Conservation (phyloP, 1,140 invertebrate species). For the Pararge aegeria region DNA sequence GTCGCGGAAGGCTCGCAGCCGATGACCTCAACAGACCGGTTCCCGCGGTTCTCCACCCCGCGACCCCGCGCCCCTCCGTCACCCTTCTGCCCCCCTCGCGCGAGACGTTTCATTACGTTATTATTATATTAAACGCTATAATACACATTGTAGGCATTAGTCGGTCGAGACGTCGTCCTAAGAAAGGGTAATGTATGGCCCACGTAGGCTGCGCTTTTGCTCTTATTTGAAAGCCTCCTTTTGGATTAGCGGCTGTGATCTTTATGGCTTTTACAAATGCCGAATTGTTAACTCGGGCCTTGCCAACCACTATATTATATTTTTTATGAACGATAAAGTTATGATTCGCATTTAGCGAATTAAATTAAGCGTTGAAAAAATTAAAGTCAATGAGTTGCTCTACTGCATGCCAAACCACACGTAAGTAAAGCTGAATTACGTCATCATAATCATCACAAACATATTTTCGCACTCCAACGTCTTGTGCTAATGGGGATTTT, state of each 20-base stretch:
- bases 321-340: too few species aligned
- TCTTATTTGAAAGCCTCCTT: constrained; percentile 46
- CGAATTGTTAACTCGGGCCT: constrained; percentile 8
- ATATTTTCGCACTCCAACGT: too few species aligned
- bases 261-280: constrained; percentile 35
- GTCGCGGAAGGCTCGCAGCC: constrained; percentile 73
- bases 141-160: constrained; percentile 76
- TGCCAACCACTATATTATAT: neutral
- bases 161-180: constrained; percentile 54
- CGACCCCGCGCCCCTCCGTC: constrained; percentile 27
- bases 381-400: too few species aligned
- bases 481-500: too few species aligned
- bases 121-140: constrained; percentile 79
- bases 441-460: too few species aligned
- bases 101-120: constrained; percentile 77
- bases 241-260: constrained; percentile 45
- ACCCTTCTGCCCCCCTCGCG: constrained; percentile 38
- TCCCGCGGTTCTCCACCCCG: constrained; percentile 43
- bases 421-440: too few species aligned
- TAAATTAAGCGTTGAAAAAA: too few species aligned
- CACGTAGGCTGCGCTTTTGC: constrained; percentile 35
- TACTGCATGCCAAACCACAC: too few species aligned
- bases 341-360: too few species aligned
- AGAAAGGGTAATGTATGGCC: constrained; percentile 60
- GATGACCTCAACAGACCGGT: constrained; percentile 76